Percentiles rank a stretch among this genome's conserved stretches.
Evolutionary conservation across 2,113 vertebrate genomes (phyloP).

Genomic region (Oncorhynchus masou): DNA sequence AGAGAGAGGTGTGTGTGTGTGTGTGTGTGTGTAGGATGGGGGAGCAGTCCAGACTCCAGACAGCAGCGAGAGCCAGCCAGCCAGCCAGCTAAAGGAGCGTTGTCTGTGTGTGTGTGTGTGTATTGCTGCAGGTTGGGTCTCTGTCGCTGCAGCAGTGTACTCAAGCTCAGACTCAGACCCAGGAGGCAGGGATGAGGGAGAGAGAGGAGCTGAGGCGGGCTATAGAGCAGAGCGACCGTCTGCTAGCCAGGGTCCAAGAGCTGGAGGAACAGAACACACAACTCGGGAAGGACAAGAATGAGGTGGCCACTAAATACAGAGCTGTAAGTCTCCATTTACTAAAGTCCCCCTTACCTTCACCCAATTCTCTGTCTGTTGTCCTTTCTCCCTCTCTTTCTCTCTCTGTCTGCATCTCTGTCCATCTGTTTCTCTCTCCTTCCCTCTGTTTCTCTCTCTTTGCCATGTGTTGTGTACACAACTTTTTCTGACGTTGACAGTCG

Average conservation of each 20-base stretch:
- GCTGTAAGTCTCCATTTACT: conserved; percentile 61
- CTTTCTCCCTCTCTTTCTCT: background rate
- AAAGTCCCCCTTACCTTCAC: background rate
- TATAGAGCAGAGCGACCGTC: conserved; percentile 64
- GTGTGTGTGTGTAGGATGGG: background rate
- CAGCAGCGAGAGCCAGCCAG: conserved; percentile 19
- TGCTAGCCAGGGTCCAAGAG: conserved; percentile 57
- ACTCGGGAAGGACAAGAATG: conserved; percentile 62
- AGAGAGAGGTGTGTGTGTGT: background rate
- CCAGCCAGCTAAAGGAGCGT: conserved; percentile 43
- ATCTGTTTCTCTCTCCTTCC: background rate
- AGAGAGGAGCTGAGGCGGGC: conserved; percentile 73
- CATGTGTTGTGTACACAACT: conserved; percentile 28
- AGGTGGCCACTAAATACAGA: conserved; percentile 54
- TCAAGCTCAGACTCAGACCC: conserved; percentile 16
- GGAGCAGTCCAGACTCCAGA: conserved; percentile 22
- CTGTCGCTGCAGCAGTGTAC: conserved; percentile 42
- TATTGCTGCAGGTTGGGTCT: conserved; percentile 19
- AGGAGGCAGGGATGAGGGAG: conserved; percentile 64
- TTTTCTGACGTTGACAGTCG: background rate
- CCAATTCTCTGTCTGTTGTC: background rate
- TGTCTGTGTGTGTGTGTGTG: conserved; percentile 28
- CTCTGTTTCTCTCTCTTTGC: conserved; percentile 4
- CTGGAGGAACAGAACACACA: conserved; percentile 64
- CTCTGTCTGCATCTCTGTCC: background rate